A percentile compares a stretch with the other conserved stretches of the same genome.
Evolutionary conservation across 1,140 invertebrate genomes (phyloP).

Genomic region (Cryptotermes secundus): DNA sequence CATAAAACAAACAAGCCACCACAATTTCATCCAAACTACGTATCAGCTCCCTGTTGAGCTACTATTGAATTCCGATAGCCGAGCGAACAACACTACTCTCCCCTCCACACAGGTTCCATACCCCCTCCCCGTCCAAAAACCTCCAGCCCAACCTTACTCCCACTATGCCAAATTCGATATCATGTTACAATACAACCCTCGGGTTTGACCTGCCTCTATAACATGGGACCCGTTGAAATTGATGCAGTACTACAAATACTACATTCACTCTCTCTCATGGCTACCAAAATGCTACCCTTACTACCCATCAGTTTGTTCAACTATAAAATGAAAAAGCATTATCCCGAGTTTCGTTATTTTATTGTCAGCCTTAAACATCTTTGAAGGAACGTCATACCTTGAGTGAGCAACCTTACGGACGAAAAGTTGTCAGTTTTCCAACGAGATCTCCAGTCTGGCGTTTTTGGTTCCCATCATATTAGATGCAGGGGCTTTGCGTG

Average conservation of each 20-base stretch:
- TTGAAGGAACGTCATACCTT: too few species aligned
- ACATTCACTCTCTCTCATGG: not conserved
- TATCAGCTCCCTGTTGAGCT: not conserved
- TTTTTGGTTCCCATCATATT: too few species aligned
- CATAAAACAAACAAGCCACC: not conserved
- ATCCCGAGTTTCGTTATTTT: not conserved
- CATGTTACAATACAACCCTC: slow-evolving; percentile 12
- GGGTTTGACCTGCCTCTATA: slow-evolving; percentile 1
- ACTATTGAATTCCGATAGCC: slow-evolving; percentile 16
- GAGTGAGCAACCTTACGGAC: too few species aligned
- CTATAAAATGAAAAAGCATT: not conserved
- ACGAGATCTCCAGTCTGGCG: too few species aligned
- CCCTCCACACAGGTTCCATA: not conserved
- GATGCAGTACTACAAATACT: not conserved
- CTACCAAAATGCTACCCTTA: not conserved
- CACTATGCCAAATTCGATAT: slow-evolving; percentile 16
- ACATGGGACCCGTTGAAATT: not conserved
- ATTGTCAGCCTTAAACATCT: too few species aligned
- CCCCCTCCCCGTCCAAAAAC: not conserved
- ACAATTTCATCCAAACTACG: slow-evolving; percentile 4
- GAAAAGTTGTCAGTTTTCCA: too few species aligned
- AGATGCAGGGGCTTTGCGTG: too few species aligned
- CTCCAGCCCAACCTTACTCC: too few species aligned
- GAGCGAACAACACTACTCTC: not conserved
- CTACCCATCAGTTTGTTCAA: not conserved